Percentiles rank a stretch among this genome's conserved stretches.
Conservation (phyloP, 2,113 vertebrate species). For the Silurus glanis region DNA sequence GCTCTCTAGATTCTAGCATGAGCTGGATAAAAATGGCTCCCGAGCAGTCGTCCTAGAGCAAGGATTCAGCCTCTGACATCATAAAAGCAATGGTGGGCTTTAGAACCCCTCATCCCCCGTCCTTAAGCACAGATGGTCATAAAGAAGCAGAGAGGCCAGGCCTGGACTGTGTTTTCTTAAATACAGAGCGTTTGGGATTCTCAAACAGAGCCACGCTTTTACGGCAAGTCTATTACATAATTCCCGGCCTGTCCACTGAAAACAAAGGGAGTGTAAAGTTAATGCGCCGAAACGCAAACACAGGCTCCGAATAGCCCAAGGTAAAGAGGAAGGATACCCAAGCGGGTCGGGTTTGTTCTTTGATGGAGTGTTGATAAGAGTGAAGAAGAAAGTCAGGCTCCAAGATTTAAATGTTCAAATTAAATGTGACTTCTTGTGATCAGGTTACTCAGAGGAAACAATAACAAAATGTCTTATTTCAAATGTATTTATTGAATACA, state of each 20-base stretch:
- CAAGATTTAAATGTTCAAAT: constrained; percentile 10
- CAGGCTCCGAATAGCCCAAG: constrained; percentile 52
- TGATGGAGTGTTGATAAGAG: constrained; percentile 52
- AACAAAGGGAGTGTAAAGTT: constrained; percentile 76
- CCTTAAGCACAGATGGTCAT: constrained; percentile 56
- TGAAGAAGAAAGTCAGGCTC: constrained; percentile 7
- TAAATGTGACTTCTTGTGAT: not conserved
- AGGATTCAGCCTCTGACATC: constrained; percentile 62
- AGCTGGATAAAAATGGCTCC: constrained; percentile 50
- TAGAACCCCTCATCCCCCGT: constrained; percentile 56
- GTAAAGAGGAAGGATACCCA: constrained; percentile 51
- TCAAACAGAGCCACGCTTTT: constrained; percentile 65
- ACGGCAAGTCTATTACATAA: constrained; percentile 71
- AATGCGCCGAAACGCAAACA: constrained; percentile 74
- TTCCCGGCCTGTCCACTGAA: constrained; percentile 65
- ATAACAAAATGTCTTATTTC: not conserved
- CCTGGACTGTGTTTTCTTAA: constrained; percentile 64
- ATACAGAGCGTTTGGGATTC: constrained; percentile 63
- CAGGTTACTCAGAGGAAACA: not conserved
- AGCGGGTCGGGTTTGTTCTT: constrained; percentile 43
- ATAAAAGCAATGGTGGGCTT: constrained; percentile 69
- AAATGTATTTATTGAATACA: not conserved
- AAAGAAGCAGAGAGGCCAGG: constrained; percentile 61
- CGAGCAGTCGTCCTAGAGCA: constrained; percentile 51
- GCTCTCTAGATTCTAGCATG: constrained; percentile 55